Evolutionary conservation across 2,888 invertebrate genomes (phyloP).

Genomic region (Cosmia trapezina): DNA sequence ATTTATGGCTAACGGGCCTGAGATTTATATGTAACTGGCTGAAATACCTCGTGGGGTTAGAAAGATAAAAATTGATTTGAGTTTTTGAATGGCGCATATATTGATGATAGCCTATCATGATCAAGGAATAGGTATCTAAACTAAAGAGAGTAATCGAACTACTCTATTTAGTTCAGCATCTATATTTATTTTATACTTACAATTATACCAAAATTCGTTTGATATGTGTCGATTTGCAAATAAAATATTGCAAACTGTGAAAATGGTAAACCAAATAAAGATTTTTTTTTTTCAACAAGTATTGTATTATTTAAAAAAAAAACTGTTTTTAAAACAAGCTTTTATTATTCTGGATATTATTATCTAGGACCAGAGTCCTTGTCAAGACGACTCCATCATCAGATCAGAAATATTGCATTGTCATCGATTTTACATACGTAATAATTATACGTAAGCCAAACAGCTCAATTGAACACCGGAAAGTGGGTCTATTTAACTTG

Average conservation of each 20-base stretch:
- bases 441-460: too few relatives aligned
- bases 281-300: too few relatives aligned
- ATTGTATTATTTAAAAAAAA: too few relatives aligned
- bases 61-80: not conserved
- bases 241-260: not conserved
- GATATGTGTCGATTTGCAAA: not conserved
- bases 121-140: not conserved
- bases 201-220: not conserved
- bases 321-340: too few relatives aligned
- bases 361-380: too few relatives aligned
- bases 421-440: too few relatives aligned
- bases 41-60: not conserved
- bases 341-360: too few relatives aligned
- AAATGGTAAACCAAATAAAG: not conserved
- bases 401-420: too few relatives aligned
- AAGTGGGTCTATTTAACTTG: too few relatives aligned
- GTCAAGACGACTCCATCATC: too few relatives aligned
- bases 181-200: not conserved
- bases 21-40: conserved; percentile 57
- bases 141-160: not conserved
- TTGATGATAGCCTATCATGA: not conserved
- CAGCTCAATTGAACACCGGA: too few relatives aligned
- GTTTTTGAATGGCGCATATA: not conserved
- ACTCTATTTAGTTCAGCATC: not conserved
- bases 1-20: conserved; percentile 70